Percentiles rank a stretch among this genome's conserved stretches.
phyloP scores from a whole-genome alignment of 2,113 vertebrate species.

The Pachyramphus minor region DNA sequence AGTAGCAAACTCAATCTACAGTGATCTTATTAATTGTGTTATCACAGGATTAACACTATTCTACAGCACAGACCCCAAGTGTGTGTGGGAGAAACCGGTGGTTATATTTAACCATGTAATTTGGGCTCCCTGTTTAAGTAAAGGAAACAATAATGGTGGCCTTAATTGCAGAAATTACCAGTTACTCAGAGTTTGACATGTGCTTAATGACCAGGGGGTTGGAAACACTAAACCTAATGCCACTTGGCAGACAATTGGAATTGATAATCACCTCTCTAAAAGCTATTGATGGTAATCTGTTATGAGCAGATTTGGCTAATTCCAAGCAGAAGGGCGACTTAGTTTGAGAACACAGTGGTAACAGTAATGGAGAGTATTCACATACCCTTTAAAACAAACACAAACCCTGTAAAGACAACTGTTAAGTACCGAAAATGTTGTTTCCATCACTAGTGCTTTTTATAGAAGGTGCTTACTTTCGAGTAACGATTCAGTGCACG shows the following conservation, averaged over 20 bases:
- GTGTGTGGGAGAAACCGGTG: conserved; percentile 48
- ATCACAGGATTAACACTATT: not conserved
- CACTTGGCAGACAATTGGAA: conserved; percentile 70
- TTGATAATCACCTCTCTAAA: conserved; percentile 58
- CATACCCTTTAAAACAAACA: not conserved
- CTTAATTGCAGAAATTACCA: conserved; percentile 83
- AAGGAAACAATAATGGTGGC: conserved; percentile 82
- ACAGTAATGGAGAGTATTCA: not conserved
- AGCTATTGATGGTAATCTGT: conserved; percentile 60
- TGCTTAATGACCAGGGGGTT: conserved; percentile 73
- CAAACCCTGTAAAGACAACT: not conserved
- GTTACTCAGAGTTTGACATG: conserved; percentile 75
- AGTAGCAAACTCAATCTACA: not conserved
- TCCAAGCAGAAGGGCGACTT: conserved; percentile 34
- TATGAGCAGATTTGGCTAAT: conserved; percentile 33
- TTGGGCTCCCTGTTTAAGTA: conserved; percentile 73
- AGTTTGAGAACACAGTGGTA: not conserved
- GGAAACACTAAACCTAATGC: conserved; percentile 74
- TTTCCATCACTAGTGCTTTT: not conserved
- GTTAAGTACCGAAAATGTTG: not conserved
- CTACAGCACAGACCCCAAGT: not conserved
- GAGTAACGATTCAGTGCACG: not conserved
- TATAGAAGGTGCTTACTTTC: not conserved
- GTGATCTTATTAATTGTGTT: not conserved
- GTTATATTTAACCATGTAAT: conserved; percentile 75